A percentile compares a stretch with the other conserved stretches of the same genome.
Conservation (phyloP, 2,797 vertebrate species). For the Eulemur coronatus region DNA sequence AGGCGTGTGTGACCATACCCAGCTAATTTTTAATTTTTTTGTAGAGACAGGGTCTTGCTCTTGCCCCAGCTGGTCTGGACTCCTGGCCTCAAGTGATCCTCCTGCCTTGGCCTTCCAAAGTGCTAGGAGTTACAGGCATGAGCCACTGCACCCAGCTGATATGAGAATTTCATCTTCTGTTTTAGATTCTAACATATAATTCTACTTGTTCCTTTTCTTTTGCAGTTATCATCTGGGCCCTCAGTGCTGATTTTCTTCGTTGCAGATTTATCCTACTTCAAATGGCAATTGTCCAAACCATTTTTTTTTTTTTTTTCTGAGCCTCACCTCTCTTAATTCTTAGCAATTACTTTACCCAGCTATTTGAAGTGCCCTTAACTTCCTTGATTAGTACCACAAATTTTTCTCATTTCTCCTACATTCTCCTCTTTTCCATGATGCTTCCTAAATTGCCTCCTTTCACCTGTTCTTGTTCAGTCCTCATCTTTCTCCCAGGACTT, state of each 20-base stretch:
- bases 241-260: slow-evolving; percentile 4
- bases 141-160: neutral
- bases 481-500: neutral
- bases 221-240: neutral
- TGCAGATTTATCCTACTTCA: neutral
- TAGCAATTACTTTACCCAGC: neutral
- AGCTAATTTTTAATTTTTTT: too few relatives aligned
- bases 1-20: too few relatives aligned
- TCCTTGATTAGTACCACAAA: neutral
- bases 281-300: neutral
- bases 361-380: neutral
- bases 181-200: neutral
- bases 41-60: too few relatives aligned
- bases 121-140: too few relatives aligned
- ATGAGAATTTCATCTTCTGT: neutral
- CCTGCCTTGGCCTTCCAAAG: neutral
- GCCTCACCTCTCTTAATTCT: neutral
- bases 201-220: neutral
- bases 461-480: neutral
- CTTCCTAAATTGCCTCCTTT: neutral
- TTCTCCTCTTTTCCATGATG: neutral
- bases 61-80: neutral
- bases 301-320: neutral
- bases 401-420: neutral
- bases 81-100: neutral